phyloP scores from a whole-genome alignment of 1,140 invertebrate species.

The Phymorhynchus buccinoides region DNA sequence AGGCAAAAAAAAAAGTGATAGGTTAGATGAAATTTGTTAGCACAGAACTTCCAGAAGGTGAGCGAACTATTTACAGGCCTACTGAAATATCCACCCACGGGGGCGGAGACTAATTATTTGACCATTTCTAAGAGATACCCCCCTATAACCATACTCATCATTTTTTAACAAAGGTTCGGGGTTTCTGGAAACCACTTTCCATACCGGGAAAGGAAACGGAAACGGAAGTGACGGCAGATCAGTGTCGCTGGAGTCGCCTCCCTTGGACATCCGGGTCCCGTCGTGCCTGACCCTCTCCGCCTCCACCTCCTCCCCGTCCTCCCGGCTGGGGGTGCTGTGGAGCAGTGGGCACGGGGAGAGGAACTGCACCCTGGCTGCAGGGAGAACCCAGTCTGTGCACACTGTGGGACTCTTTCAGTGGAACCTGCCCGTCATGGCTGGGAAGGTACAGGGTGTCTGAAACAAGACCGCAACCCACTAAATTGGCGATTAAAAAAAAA shows the following conservation, averaged over 20 bases:
- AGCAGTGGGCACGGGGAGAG: not conserved
- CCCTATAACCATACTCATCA: no score
- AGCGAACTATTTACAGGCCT: no score
- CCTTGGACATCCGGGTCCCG: not conserved
- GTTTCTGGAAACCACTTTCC: not conserved
- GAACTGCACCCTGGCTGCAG: not conserved
- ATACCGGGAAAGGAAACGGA: not conserved
- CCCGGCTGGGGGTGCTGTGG: not conserved
- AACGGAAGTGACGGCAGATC: not conserved
- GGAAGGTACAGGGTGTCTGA: not conserved
- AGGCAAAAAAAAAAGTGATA: no score
- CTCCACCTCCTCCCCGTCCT: not conserved
- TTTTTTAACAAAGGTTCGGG: not conserved
- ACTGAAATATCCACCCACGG: no score
- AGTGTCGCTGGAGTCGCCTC: not conserved
- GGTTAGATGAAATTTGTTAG: no score
- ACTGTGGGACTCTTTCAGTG: not conserved
- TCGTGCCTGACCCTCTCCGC: not conserved
- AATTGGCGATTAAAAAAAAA: no score
- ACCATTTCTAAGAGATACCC: no score
- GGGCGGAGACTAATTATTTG: no score
- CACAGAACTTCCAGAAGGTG: no score
- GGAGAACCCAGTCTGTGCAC: not conserved
- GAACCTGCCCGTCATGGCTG: not conserved
- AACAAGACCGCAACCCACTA: no score